phyloP scores from a whole-genome alignment of 2,113 vertebrate genomes.

The Turdus rufiventris region DNA sequence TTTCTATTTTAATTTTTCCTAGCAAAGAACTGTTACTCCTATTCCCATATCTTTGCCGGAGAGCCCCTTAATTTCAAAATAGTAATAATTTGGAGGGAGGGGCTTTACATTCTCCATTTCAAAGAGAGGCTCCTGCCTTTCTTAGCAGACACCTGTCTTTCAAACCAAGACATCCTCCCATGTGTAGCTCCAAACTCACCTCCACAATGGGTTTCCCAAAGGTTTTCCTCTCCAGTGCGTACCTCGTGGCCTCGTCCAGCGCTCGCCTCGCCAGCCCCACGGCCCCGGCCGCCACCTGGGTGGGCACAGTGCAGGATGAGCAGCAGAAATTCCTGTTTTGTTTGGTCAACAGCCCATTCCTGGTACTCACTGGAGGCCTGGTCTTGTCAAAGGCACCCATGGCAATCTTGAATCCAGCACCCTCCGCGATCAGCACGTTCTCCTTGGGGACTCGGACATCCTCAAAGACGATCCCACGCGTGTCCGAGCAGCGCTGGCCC shows the following conservation, averaged over 20 bases:
- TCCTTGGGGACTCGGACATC: constrained; percentile 88
- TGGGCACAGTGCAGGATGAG: neutral
- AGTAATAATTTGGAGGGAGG: no score
- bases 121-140: no score
- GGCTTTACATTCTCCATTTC: no score
- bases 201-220: constrained; percentile 84
- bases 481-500: constrained; percentile 93
- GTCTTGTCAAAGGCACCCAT: constrained; percentile 96
- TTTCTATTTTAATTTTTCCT: no score
- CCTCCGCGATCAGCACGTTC: constrained; percentile 86
- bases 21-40: no score
- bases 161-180: neutral
- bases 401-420: constrained; percentile 91
- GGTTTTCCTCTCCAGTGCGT: constrained; percentile 89
- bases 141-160: no score
- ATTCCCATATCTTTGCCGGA: no score
- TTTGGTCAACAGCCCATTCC: neutral
- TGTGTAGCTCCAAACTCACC: constrained; percentile 43
- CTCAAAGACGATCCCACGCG: constrained; percentile 88
- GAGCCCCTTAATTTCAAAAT: no score
- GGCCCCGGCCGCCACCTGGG: constrained; percentile 87
- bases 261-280: constrained; percentile 88
- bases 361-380: constrained; percentile 79
- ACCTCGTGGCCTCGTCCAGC: constrained; percentile 87
- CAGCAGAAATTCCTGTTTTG: neutral